phyloP scores from a whole-genome alignment of 2,113 vertebrate species.

The Laterallus jamaicensis region DNA sequence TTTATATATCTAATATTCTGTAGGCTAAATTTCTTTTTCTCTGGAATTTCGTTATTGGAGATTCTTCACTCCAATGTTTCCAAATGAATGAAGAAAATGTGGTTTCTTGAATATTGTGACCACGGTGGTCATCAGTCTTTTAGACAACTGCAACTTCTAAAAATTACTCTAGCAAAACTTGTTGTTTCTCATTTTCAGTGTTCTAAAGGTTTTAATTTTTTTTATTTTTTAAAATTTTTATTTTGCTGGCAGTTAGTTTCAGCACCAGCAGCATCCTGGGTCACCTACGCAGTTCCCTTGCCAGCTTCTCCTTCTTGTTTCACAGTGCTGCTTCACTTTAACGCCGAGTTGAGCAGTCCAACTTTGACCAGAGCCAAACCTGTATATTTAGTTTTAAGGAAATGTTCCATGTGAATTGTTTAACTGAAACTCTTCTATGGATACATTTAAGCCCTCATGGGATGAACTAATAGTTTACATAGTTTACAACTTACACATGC shows the following conservation, averaged over 20 bases:
- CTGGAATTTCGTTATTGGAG: background rate
- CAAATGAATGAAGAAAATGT: background rate
- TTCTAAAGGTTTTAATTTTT: background rate
- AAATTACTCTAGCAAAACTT: background rate
- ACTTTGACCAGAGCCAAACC: background rate
- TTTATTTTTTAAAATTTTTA: accelerated
- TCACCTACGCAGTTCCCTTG: background rate
- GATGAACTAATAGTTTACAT: conserved; percentile 47
- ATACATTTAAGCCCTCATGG: background rate
- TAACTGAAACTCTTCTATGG: background rate
- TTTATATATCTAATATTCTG: background rate
- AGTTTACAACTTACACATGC: conserved; percentile 40
- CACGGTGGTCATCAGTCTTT: background rate
- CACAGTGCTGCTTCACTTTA: background rate
- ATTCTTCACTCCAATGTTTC: background rate
- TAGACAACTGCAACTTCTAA: background rate
- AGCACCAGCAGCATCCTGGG: background rate
- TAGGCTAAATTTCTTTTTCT: background rate
- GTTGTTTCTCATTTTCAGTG: background rate
- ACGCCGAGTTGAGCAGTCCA: background rate
- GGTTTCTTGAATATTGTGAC: background rate
- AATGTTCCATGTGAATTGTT: background rate
- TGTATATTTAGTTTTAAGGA: background rate
- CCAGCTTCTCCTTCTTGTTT: background rate
- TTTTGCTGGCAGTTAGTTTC: background rate